phyloP scores from a whole-genome alignment of 2,888 invertebrate species.

The Lepidonotus clava region DNA sequence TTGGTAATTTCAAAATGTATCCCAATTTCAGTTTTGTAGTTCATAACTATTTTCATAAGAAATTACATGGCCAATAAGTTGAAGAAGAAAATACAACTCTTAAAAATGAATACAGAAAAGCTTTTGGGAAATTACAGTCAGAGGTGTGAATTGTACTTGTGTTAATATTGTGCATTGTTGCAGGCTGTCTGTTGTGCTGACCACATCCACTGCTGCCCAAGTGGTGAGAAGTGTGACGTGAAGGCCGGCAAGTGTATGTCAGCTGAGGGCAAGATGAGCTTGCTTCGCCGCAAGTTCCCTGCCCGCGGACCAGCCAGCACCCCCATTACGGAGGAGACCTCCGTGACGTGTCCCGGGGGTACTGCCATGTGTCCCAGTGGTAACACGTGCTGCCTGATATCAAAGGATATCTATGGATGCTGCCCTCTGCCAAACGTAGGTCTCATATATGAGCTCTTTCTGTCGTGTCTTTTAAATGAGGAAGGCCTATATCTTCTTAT shows the following conservation, averaged over 20 bases:
- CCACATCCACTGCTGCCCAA: slow-evolving; percentile 75
- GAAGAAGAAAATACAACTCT: too few species aligned
- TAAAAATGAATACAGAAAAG: too few species aligned
- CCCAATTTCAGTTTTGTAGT: too few species aligned
- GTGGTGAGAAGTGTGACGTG: slow-evolving; percentile 69
- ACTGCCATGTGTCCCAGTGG: slow-evolving; percentile 66
- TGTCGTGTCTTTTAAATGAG: neutral
- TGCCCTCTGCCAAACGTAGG: slow-evolving; percentile 57
- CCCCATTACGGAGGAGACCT: neutral
- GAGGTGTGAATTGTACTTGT: too few species aligned
- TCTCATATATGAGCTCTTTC: neutral
- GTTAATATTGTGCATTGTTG: too few species aligned
- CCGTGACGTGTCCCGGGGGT: slow-evolving; percentile 22
- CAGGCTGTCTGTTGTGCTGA: slow-evolving; percentile 77
- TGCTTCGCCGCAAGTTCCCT: neutral
- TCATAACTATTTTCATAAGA: too few species aligned
- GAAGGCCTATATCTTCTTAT: neutral
- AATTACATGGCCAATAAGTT: too few species aligned
- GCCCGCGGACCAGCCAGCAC: neutral
- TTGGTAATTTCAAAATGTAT: too few species aligned
- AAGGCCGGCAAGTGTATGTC: slow-evolving; percentile 65
- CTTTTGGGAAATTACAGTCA: too few species aligned
- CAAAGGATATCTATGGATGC: neutral
- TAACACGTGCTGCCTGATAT: slow-evolving; percentile 72
- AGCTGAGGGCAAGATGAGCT: neutral